Evolutionary conservation across 2,113 vertebrate genomes (phyloP).

Genomic region (Rhinolophus sinicus): DNA sequence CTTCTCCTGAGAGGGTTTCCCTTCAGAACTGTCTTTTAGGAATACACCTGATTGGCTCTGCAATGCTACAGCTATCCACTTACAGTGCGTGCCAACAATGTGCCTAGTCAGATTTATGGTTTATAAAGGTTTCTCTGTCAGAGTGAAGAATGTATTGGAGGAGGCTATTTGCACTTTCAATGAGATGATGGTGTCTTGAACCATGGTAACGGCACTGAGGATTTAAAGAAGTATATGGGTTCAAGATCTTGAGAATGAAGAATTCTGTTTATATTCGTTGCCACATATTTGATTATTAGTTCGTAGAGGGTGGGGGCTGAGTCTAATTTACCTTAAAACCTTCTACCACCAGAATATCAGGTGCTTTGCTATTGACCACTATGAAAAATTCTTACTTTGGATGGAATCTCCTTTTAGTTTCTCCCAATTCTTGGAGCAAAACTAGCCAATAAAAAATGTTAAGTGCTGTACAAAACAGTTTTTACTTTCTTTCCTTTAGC

Average conservation of each 20-base stretch:
- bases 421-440: background rate
- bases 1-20: background rate
- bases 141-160: background rate
- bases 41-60: background rate
- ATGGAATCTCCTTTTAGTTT: background rate
- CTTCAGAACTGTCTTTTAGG: background rate
- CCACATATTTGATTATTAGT: background rate
- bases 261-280: background rate
- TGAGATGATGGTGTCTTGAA: background rate
- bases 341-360: background rate
- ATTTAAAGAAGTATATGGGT: background rate
- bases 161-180: background rate
- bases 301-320: background rate
- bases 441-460: background rate
- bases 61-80: background rate
- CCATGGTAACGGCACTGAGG: background rate
- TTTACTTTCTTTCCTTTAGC: background rate
- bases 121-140: background rate
- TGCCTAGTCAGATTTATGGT: background rate
- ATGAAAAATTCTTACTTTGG: background rate
- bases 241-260: background rate
- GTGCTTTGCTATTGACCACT: background rate
- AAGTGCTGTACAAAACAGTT: background rate
- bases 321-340: background rate
- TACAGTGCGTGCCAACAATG: background rate